Percentiles rank a stretch among this genome's conserved stretches.
Evolutionary conservation across 1,140 invertebrate species (phyloP).

Genomic region (Radopholus similis): DNA sequence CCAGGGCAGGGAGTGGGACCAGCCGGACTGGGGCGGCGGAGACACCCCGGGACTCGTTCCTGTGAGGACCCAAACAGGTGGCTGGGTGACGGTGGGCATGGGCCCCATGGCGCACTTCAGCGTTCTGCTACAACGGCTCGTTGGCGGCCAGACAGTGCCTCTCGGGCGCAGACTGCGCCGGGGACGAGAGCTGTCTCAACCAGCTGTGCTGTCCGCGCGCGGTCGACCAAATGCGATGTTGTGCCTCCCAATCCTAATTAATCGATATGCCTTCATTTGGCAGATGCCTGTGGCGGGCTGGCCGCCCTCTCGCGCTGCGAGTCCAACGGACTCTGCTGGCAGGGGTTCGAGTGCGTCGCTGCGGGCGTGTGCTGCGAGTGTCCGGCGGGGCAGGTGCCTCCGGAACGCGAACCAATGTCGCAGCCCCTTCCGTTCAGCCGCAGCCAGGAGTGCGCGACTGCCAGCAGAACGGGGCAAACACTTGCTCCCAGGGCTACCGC

Average conservation of each 20-base stretch:
- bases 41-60: too few species aligned
- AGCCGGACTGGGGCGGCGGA: background rate
- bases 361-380: slow-evolving; percentile 13
- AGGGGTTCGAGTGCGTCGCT: background rate
- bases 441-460: background rate
- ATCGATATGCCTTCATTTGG: background rate
- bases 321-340: slow-evolving; percentile 9
- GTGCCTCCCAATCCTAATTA: background rate
- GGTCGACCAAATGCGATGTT: slow-evolving; percentile 8
- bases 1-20: background rate
- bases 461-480: background rate
- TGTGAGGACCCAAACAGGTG: background rate
- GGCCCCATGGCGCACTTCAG: background rate
- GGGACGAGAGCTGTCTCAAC: slow-evolving; percentile 16
- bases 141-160: background rate
- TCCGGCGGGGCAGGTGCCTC: background rate
- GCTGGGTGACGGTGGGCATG: background rate
- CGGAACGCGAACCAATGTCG: background rate
- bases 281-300: slow-evolving; percentile 16
- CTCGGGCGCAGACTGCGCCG: background rate
- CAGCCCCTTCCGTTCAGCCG: background rate
- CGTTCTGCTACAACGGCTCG: slow-evolving; percentile 16
- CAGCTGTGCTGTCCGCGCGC: slow-evolving; percentile 14
- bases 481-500: slow-evolving; percentile 1
- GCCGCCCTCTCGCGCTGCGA: background rate